Evolutionary conservation across 2,113 vertebrate species (phyloP), one percentile per base, ranked within the genome.

Genomic region (Gasterosteus nipponicus): DNA sequence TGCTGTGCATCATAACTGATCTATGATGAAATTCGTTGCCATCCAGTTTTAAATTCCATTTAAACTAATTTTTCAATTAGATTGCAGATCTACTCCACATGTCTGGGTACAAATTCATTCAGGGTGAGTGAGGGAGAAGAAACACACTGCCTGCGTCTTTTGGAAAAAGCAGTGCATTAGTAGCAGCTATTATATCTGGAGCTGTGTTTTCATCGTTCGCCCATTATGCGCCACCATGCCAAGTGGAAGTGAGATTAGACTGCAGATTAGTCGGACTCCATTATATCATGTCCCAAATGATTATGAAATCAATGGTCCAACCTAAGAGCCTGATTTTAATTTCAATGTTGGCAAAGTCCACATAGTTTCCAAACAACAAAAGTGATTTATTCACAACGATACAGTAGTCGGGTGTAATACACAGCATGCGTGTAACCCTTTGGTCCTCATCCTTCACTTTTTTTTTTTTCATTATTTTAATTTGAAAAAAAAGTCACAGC

Each of bases 211-310:
- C 70, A 73, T 38, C 73, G 71, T 79, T 51, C 54, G 58, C 83
- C 77, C 78, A 89, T 87, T 87, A 88, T 83, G 78, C 76, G 69
- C 76, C 49, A 42, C 74, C 81, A 84, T 67, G 72, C 82, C 69
- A 76, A 81, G 68, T 75, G 60, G 78, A 85, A 60, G 79, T 87
- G 75, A 90, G 85, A 86, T 90, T 87, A 89, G 75, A 72, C 75
- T 62, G 73, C 78, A 84, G 86, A 89, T 87, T 84, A 89, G 83
- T 33, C 10, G 56, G 77, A 86, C 78, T 81, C 79, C 57, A 86
- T 86, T 84, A 85, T 83, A 86, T 74, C 82, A 54, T 73, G 75
- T 82, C 76, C 79, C 81, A 78, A 82, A 88, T 80, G 82, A 29
- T 75, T 89, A 54, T 64, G 22, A 75, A 86, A 86, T 83, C 87